A percentile compares a stretch with the other conserved stretches of the same genome.
These are phyloP conservation scores for Bergia puertoricense DNA, from an alignment of 92 coral and sea anemone genomes.

Conservation along the genomic window DNA sequence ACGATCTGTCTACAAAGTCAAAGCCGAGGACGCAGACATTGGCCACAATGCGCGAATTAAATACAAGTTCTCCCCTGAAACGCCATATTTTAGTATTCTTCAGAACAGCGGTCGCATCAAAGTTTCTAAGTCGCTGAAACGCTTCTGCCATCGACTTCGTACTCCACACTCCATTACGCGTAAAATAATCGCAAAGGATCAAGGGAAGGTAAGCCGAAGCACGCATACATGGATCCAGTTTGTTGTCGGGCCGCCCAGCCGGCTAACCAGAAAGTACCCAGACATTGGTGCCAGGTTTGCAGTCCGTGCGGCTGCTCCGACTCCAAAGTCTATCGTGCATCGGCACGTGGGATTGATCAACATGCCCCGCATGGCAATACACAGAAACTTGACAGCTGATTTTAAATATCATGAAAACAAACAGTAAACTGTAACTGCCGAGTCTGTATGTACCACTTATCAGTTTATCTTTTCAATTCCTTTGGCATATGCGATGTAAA, in stretches of 20 bases:
- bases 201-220: slow-evolving; percentile 52
- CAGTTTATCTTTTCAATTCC: not conserved
- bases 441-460: not conserved
- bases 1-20: slow-evolving; percentile 71
- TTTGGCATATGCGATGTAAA: not conserved
- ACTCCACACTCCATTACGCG: slow-evolving; percentile 49
- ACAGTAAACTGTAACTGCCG: not conserved
- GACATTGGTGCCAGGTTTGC: slow-evolving; percentile 19
- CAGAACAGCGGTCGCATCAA: slow-evolving; percentile 83
- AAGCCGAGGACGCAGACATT: slow-evolving; percentile 62
- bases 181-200: slow-evolving; percentile 73
- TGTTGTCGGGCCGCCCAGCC: slow-evolving; percentile 75
- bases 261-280: slow-evolving; percentile 58
- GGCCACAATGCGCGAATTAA: slow-evolving; percentile 67
- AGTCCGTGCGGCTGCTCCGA: not conserved
- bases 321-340: slow-evolving; percentile 10
- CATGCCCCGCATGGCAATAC: not conserved
- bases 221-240: slow-evolving; percentile 73
- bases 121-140: slow-evolving; percentile 61
- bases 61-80: slow-evolving; percentile 72
- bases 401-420: slow-evolving; percentile 26
- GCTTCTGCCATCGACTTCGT: slow-evolving; percentile 67
- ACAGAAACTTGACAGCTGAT: slow-evolving; percentile 13
- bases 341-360: not conserved
- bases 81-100: slow-evolving; percentile 78